A percentile compares a stretch with the other conserved stretches of the same genome.
phyloP scores from a whole-genome alignment of 2,888 invertebrate genomes.

The Plagodis pulveraria region DNA sequence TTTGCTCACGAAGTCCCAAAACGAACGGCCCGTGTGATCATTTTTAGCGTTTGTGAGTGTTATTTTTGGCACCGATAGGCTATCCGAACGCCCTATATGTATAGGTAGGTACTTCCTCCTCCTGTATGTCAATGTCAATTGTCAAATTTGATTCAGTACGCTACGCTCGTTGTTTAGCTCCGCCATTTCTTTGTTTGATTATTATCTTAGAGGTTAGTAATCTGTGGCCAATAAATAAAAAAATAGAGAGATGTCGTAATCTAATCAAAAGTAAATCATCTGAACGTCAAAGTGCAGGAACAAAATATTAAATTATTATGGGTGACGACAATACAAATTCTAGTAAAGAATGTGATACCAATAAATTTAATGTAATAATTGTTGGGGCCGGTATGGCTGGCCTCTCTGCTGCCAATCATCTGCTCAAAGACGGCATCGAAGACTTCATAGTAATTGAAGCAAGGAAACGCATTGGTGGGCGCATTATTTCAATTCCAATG shows the following conservation, averaged over 20 bases:
- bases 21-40: no score
- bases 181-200: no score
- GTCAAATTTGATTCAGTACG: no score
- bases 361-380: slow-evolving; percentile 89
- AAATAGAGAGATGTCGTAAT: slow-evolving; percentile 57
- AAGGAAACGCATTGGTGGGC: slow-evolving; percentile 91
- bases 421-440: slow-evolving; percentile 91
- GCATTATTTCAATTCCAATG: slow-evolving; percentile 91
- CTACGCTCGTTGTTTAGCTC: no score
- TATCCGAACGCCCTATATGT: no score
- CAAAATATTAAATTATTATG: slow-evolving; percentile 74
- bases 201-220: no score
- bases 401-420: slow-evolving; percentile 92
- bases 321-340: slow-evolving; percentile 82
- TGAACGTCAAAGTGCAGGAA: slow-evolving; percentile 70
- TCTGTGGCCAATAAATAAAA: slow-evolving; percentile 1
- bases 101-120: no score
- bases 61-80: no score
- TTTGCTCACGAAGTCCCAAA: no score
- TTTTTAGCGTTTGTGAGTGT: no score
- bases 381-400: slow-evolving; percentile 95
- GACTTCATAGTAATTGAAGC: slow-evolving; percentile 93
- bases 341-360: slow-evolving; percentile 77
- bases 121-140: no score
- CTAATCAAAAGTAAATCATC: slow-evolving; percentile 42